These are phyloP conservation scores for Strigamia maritima DNA, from an alignment of 2,888 invertebrate genomes.

Conservation along the genomic window DNA sequence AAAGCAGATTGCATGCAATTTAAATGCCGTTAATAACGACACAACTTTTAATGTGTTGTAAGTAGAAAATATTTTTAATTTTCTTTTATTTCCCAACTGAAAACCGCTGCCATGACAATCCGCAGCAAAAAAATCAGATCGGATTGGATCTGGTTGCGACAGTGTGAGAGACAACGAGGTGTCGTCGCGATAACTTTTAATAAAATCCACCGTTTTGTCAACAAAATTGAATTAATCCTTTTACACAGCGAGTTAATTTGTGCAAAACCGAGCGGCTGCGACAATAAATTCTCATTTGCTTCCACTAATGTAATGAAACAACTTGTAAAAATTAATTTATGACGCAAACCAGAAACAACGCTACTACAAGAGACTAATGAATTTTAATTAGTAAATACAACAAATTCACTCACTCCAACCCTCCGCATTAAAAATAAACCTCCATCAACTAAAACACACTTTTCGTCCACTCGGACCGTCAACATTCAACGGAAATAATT, in stretches of 20 bases:
- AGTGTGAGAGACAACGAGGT: slow-evolving; percentile 8
- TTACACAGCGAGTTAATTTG: slow-evolving; percentile 21
- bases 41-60: too few species aligned
- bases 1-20: background rate
- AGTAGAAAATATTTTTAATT: too few species aligned
- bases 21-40: background rate
- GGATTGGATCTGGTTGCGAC: background rate
- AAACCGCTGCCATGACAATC: background rate
- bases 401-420: background rate
- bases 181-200: slow-evolving; percentile 27
- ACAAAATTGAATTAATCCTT: slow-evolving; percentile 29
- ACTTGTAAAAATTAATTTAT: slow-evolving; percentile 29
- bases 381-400: slow-evolving; percentile 20
- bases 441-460: background rate
- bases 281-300: slow-evolving; percentile 29
- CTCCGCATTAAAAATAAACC: background rate
- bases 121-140: background rate
- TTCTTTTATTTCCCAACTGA: background rate
- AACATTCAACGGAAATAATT: background rate
- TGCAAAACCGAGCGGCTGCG: slow-evolving; percentile 21
- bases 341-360: slow-evolving; percentile 27
- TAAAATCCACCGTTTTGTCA: slow-evolving; percentile 27
- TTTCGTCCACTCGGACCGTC: background rate
- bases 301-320: slow-evolving; percentile 21
- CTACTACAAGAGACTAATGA: slow-evolving; percentile 16